These are phyloP conservation scores for Solea solea DNA, from an alignment of 2,113 vertebrate species.

Conservation along the genomic window DNA sequence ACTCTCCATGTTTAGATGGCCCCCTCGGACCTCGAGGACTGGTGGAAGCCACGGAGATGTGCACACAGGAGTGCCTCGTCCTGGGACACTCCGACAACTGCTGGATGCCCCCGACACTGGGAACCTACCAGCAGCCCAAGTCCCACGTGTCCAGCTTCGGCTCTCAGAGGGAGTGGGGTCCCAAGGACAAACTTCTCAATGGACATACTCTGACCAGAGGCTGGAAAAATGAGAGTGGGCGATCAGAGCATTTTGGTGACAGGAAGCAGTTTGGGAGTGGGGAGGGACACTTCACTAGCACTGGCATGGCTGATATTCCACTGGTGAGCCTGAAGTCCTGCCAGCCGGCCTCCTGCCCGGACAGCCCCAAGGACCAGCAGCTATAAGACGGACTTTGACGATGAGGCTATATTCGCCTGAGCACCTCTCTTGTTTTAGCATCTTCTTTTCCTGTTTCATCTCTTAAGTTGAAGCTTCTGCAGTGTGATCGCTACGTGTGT, in stretches of 20 bases:
- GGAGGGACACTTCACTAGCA: constrained; percentile 91
- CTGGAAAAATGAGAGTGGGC: constrained; percentile 94
- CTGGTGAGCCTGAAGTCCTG: constrained; percentile 96
- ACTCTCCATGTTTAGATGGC: constrained; percentile 82
- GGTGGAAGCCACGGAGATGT: constrained; percentile 98
- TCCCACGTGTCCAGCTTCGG: constrained; percentile 93
- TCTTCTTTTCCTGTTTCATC: constrained; percentile 53
- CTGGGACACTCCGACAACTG: constrained; percentile 99
- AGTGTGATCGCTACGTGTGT: constrained; percentile 87
- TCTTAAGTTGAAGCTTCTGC: constrained; percentile 87
- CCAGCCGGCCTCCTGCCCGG: constrained; percentile 88
- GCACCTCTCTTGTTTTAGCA: constrained; percentile 30
- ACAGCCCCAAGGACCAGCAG: constrained; percentile 97
- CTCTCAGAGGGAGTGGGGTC: constrained; percentile 92
- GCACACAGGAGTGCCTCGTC: constrained; percentile 97
- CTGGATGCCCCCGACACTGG: constrained; percentile 96
- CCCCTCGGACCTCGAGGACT: constrained; percentile 94
- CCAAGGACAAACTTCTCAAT: constrained; percentile 98
- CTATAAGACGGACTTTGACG: constrained; percentile 85
- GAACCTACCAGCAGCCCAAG: constrained; percentile 93
- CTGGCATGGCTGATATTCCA: constrained; percentile 93
- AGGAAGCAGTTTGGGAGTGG: constrained; percentile 92
- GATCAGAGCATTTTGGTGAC: constrained; percentile 93
- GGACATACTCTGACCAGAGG: constrained; percentile 94
- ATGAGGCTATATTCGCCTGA: constrained; percentile 19